Evolutionary conservation across 2,797 vertebrate genomes (phyloP).

Genomic region (Anguilla obscura): DNA sequence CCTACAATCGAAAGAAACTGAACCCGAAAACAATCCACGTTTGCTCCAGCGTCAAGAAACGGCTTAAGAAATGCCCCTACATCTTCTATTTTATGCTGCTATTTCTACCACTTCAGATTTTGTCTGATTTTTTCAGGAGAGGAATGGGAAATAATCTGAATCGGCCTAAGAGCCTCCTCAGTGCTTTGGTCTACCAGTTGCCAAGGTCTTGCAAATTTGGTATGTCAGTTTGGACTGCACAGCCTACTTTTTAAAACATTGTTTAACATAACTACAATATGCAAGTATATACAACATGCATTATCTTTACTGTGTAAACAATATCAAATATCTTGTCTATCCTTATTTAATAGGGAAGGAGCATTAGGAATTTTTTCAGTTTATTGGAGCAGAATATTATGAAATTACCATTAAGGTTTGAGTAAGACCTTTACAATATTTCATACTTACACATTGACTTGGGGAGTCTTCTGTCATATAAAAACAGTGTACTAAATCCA

Average conservation of each 20-base stretch:
- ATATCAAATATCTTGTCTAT: slow-evolving; percentile 6
- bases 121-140: not conserved
- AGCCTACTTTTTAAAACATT: not conserved
- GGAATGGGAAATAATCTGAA: not conserved
- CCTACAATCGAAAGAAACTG: not conserved
- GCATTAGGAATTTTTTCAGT: not conserved
- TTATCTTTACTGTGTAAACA: slow-evolving; percentile 31
- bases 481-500: slow-evolving; percentile 20
- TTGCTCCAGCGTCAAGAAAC: not conserved
- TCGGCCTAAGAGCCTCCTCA: not conserved
- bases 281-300: not conserved
- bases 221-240: not conserved
- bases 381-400: not conserved
- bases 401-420: not conserved
- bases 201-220: not conserved
- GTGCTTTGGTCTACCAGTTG: no score
- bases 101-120: not conserved
- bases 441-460: not conserved
- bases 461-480: not conserved
- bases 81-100: slow-evolving; percentile 23
- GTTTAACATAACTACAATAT: not conserved
- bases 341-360: slow-evolving; percentile 19
- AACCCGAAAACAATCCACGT: not conserved
- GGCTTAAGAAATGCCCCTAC: slow-evolving; percentile 15
- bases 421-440: not conserved